Conservation (phyloP, 1,140 invertebrate genomes). For the Tetramorium simillimum region DNA sequence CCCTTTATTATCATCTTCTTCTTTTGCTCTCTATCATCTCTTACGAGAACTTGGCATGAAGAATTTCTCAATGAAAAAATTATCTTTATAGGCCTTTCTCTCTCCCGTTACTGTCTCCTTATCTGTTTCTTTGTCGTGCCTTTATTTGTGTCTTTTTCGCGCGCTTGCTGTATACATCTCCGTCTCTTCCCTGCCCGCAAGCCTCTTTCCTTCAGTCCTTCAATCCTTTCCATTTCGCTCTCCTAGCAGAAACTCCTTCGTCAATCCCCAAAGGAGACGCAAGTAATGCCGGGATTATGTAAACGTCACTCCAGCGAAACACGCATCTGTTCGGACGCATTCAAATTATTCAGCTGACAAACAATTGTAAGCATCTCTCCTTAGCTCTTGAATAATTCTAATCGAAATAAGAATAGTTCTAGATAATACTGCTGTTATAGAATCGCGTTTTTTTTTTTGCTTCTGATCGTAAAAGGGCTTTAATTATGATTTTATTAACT, state of each 20-base stretch:
- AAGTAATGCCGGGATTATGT: constrained; percentile 84
- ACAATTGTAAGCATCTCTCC: constrained; percentile 25
- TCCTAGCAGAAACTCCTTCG: constrained; percentile 75
- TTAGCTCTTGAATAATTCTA: constrained; percentile 22
- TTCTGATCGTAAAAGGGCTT: background rate
- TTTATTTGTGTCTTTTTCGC: background rate
- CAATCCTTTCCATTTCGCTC: constrained; percentile 73
- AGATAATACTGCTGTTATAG: background rate
- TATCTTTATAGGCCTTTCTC: constrained; percentile 78
- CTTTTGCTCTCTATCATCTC: constrained; percentile 34
- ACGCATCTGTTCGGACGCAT: constrained; percentile 79
- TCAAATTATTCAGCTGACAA: constrained; percentile 77
- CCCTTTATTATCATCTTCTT: constrained; percentile 62
- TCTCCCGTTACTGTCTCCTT: constrained; percentile 72
- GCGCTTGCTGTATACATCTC: background rate
- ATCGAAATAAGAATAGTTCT: constrained; percentile 9
- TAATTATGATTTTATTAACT: background rate
- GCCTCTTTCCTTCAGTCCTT: constrained; percentile 60
- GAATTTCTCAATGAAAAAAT: constrained; percentile 66
- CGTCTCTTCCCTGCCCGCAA: background rate
- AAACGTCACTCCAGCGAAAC: constrained; percentile 81
- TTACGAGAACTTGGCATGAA: background rate
- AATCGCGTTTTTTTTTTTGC: background rate
- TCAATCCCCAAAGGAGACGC: constrained; percentile 76
- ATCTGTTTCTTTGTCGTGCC: background rate